Evolutionary conservation across 2,888 invertebrate species (phyloP).

Genomic region (Monochamus alternatus): DNA sequence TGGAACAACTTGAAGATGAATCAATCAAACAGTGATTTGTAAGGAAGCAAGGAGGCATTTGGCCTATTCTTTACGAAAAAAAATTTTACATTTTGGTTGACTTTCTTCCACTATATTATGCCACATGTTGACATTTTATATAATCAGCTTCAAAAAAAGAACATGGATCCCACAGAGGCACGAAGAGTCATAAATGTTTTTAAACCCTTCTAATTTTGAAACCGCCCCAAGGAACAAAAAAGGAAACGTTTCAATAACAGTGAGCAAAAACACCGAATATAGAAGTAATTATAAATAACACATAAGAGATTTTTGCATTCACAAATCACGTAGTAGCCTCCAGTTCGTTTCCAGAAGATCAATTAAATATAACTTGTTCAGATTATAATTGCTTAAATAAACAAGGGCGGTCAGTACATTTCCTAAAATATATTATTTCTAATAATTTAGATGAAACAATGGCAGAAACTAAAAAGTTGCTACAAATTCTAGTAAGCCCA

Average conservation of each 20-base stretch:
- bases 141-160: slow-evolving; percentile 47
- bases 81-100: slow-evolving; percentile 54
- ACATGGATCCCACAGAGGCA: slow-evolving; percentile 30
- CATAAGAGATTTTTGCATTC: slow-evolving; percentile 20
- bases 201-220: slow-evolving; percentile 23
- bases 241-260: slow-evolving; percentile 15
- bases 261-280: background rate
- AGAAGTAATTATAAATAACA: slow-evolving; percentile 2
- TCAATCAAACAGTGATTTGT: background rate
- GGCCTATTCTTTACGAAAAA: slow-evolving; percentile 38
- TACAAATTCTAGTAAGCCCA: slow-evolving; percentile 53
- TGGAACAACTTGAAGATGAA: slow-evolving; percentile 47
- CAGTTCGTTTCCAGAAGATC: background rate
- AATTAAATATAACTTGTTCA: slow-evolving; percentile 1
- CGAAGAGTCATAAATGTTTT: slow-evolving; percentile 27
- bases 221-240: background rate
- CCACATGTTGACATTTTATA: slow-evolving; percentile 52
- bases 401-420: slow-evolving; percentile 3
- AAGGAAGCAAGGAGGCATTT: slow-evolving; percentile 34
- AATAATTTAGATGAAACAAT: slow-evolving; percentile 19
- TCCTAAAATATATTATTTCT: slow-evolving; percentile 17
- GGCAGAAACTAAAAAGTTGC: slow-evolving; percentile 51
- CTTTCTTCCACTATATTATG: slow-evolving; percentile 53
- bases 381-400: background rate
- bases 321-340: slow-evolving; percentile 9